Evolutionary conservation across 2,797 vertebrate species (phyloP).

Genomic region (Gymnocypris eckloni): DNA sequence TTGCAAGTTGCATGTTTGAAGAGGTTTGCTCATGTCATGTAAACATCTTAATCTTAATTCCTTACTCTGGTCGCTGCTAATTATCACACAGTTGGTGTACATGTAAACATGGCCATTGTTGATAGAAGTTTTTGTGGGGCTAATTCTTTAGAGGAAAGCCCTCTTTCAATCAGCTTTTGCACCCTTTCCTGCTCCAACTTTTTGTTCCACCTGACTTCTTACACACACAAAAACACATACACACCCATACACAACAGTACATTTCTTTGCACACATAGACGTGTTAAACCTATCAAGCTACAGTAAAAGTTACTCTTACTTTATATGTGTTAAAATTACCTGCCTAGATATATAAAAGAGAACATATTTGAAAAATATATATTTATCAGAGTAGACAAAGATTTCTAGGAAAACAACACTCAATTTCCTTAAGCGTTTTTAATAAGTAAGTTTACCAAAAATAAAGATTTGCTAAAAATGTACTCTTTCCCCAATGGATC

Average conservation of each 20-base stretch:
- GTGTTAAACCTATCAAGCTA: background rate
- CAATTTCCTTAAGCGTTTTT: background rate
- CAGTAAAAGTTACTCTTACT: background rate
- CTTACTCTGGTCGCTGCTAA: background rate
- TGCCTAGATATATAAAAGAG: background rate
- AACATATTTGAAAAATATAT: background rate
- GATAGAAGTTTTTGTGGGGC: background rate
- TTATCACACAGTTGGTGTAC: slow-evolving; percentile 6
- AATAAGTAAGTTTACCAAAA: no score
- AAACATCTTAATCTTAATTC: slow-evolving; percentile 10
- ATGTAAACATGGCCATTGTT: slow-evolving; percentile 23
- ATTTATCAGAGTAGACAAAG: background rate
- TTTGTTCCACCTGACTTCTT: slow-evolving; percentile 6
- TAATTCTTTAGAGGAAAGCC: slow-evolving; percentile 9
- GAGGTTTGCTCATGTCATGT: slow-evolving; percentile 3
- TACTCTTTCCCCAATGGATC: background rate
- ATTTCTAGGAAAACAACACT: background rate
- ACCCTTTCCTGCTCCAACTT: background rate
- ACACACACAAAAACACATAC: background rate
- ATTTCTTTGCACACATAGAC: background rate
- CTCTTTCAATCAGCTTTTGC: background rate
- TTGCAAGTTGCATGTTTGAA: background rate
- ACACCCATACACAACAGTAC: background rate
- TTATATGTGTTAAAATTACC: background rate
- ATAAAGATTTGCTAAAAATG: background rate